Percentiles rank a stretch among this genome's conserved stretches.
Evolutionary conservation across 2,113 vertebrate genomes (phyloP).

Genomic region (Nestor notabilis): DNA sequence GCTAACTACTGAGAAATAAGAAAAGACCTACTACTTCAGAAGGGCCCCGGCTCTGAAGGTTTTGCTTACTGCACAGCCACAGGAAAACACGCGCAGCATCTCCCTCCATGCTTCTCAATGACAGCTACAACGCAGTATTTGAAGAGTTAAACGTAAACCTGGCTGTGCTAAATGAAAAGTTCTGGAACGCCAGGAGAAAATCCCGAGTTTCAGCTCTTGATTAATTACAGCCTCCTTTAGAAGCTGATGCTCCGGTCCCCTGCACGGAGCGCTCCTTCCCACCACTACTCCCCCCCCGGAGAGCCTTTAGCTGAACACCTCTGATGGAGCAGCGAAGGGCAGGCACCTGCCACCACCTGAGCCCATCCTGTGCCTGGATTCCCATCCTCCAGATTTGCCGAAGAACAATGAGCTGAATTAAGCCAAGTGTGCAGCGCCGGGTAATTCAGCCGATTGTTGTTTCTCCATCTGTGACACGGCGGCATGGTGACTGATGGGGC

Average conservation of each 20-base stretch:
- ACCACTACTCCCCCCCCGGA: not conserved
- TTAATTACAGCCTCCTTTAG: not conserved
- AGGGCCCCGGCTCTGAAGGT: not conserved
- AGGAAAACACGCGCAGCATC: not conserved
- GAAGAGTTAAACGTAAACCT: not conserved
- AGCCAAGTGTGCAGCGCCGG: conserved; percentile 69
- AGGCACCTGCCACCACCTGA: conserved; percentile 68
- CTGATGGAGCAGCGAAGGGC: not conserved
- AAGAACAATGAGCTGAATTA: conserved; percentile 75
- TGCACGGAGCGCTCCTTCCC: not conserved
- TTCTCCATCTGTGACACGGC: conserved; percentile 86
- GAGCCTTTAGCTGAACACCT: not conserved
- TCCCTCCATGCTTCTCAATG: not conserved
- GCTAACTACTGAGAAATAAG: not conserved
- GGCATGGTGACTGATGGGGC: conserved; percentile 84
- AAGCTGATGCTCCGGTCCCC: not conserved
- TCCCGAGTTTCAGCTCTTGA: not conserved
- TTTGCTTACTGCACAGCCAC: not conserved
- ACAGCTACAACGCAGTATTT: accelerated
- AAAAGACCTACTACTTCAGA: not conserved
- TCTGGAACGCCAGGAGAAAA: not conserved
- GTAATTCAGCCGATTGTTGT: conserved; percentile 81
- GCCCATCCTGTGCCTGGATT: conserved; percentile 72
- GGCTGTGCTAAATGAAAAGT: not conserved
- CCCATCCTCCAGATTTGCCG: conserved; percentile 60